A percentile compares a stretch with the other conserved stretches of the same genome.
These are phyloP conservation scores for Pantherophis alleghaniensis DNA, from an alignment of 2,797 vertebrate genomes.

Conservation along the genomic window DNA sequence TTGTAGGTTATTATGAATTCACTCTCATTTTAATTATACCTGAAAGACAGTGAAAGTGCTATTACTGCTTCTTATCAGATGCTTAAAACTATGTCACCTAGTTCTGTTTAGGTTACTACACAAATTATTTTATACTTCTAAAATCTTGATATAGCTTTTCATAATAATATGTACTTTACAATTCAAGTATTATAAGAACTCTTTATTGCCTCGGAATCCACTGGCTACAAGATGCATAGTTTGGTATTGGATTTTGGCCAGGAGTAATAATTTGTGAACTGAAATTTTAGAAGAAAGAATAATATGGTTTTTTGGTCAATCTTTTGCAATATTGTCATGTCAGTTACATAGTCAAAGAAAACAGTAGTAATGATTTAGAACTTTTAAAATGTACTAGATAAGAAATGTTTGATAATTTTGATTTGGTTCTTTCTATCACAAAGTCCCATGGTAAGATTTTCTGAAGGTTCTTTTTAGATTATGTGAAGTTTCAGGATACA, in stretches of 20 bases:
- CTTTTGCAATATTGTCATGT: constrained; percentile 10
- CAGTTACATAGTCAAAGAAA: constrained; percentile 8
- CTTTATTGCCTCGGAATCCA: neutral
- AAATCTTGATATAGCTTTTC: neutral
- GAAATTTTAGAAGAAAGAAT: constrained; percentile 14
- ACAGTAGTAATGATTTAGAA: neutral
- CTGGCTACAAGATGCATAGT: neutral
- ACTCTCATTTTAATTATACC: neutral
- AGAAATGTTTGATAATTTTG: constrained; percentile 19
- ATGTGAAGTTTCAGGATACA: constrained; percentile 13
- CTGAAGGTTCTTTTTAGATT: constrained; percentile 7
- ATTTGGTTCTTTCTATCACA: constrained; percentile 1
- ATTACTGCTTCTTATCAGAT: neutral
- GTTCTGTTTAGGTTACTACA: neutral
- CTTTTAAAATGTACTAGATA: constrained; percentile 11
- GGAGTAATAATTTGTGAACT: neutral
- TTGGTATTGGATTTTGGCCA: neutral
- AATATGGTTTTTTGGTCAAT: constrained; percentile 30
- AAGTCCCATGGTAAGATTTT: constrained; percentile 28
- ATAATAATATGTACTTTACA: neutral
- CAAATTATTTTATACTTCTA: neutral
- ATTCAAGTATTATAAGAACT: neutral
- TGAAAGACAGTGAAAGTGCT: neutral
- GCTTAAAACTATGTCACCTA: neutral
- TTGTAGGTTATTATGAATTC: neutral